These are phyloP conservation scores for Drosophila picticornis DNA, from an alignment of 2,888 invertebrate genomes.

Conservation along the genomic window DNA sequence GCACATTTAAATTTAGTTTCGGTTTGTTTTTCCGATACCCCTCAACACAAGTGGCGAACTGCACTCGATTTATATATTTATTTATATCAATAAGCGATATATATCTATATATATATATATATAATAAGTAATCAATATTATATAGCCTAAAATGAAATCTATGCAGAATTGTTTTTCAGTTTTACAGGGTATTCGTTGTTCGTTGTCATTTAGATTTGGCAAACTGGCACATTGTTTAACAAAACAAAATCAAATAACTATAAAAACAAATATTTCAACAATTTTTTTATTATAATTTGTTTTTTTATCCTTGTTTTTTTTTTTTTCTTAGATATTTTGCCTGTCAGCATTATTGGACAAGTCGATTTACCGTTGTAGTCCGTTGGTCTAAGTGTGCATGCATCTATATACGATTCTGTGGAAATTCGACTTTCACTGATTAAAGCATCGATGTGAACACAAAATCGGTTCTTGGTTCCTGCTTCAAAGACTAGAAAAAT, in stretches of 20 bases:
- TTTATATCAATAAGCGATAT: background rate
- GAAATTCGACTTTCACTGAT: background rate
- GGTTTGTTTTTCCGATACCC: slow-evolving; percentile 30
- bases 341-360: background rate
- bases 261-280: slow-evolving; percentile 37
- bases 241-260: slow-evolving; percentile 44
- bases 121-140: background rate
- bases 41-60: background rate
- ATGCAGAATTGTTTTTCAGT: background rate
- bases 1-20: slow-evolving; percentile 58
- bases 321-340: slow-evolving; percentile 9
- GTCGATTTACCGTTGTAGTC: background rate
- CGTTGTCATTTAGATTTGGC: background rate
- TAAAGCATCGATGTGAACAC: background rate
- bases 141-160: background rate
- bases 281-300: slow-evolving; percentile 12
- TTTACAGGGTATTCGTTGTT: slow-evolving; percentile 13
- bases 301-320: slow-evolving; percentile 17
- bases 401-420: background rate
- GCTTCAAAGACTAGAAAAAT: slow-evolving; percentile 9
- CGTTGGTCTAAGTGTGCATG: background rate
- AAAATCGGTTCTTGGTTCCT: background rate
- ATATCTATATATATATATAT: no score
- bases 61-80: background rate
- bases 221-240: slow-evolving; percentile 11